A percentile compares a stretch with the other conserved stretches of the same genome.
Evolutionary conservation across 2,888 invertebrate genomes (phyloP).

Genomic region (Nasonovia ribisnigri): DNA sequence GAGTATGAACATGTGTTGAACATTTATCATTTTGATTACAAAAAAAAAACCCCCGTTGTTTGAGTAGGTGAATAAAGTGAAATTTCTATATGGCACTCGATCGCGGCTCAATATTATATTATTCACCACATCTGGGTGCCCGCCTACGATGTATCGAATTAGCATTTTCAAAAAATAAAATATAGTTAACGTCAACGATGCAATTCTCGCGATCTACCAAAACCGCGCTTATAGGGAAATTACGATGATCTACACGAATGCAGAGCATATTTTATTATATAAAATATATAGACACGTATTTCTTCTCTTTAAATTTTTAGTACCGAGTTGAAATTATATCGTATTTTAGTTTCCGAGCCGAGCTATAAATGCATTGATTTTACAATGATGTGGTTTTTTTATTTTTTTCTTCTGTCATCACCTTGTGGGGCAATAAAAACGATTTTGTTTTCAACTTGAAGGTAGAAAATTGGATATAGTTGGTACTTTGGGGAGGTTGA

Average conservation of each 20-base stretch:
- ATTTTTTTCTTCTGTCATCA: no score
- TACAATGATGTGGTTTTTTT: no score
- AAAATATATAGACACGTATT: not conserved
- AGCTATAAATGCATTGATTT: no score
- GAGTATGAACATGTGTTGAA: not conserved
- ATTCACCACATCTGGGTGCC: not conserved
- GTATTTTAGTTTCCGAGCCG: not conserved
- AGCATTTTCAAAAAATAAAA: slow-evolving; percentile 1
- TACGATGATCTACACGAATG: not conserved
- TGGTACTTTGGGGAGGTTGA: no score
- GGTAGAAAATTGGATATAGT: no score
- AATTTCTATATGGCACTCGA: not conserved
- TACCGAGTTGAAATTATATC: not conserved
- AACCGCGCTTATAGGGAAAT: not conserved
- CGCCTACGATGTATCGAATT: not conserved
- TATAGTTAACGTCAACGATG: not conserved
- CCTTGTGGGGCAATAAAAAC: no score
- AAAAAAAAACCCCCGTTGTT: not conserved
- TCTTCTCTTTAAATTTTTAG: not conserved
- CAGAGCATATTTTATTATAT: not conserved
- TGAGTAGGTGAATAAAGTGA: not conserved
- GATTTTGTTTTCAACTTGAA: no score
- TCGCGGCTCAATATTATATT: not conserved
- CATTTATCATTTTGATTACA: not conserved
- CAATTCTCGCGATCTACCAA: not conserved